Percentiles rank a stretch among this genome's conserved stretches.
Conservation (phyloP, 2,113 vertebrate species). For the Herpailurus yagouaroundi region DNA sequence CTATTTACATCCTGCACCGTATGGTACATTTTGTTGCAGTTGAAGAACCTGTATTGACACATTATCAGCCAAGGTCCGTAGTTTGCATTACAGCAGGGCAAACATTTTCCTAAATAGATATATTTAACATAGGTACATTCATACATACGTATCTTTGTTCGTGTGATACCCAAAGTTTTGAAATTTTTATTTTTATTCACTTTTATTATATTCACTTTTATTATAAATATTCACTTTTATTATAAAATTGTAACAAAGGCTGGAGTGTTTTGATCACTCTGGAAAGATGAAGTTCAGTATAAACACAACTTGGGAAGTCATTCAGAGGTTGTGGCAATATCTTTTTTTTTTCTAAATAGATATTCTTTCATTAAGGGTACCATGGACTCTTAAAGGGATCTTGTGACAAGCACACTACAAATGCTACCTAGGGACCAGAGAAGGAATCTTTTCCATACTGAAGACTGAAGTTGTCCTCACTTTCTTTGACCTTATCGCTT, state of each 20-base stretch:
- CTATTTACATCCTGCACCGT: neutral
- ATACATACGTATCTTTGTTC: conserved; percentile 94
- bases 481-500: neutral
- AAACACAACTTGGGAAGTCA: conserved; percentile 88
- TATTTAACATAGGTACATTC: conserved; percentile 95
- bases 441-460: neutral
- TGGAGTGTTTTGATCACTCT: conserved; percentile 94
- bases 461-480: neutral
- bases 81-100: conserved; percentile 85
- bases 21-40: neutral
- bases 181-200: conserved; percentile 95
- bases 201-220: conserved; percentile 90
- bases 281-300: conserved; percentile 91
- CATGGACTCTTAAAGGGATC: neutral
- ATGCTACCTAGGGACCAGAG: neutral
- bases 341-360: conserved; percentile 88
- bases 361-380: conserved; percentile 86
- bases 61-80: neutral
- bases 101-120: conserved; percentile 97
- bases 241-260: conserved; percentile 98
- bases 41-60: neutral
- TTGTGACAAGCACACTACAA: neutral
- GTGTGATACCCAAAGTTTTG: conserved; percentile 94
- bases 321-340: conserved; percentile 89
- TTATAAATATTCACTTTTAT: conserved; percentile 90